These are phyloP conservation scores for Gyrodactylus bullatarudis DNA, from an alignment of 1,140 invertebrate species.

Conservation along the genomic window DNA sequence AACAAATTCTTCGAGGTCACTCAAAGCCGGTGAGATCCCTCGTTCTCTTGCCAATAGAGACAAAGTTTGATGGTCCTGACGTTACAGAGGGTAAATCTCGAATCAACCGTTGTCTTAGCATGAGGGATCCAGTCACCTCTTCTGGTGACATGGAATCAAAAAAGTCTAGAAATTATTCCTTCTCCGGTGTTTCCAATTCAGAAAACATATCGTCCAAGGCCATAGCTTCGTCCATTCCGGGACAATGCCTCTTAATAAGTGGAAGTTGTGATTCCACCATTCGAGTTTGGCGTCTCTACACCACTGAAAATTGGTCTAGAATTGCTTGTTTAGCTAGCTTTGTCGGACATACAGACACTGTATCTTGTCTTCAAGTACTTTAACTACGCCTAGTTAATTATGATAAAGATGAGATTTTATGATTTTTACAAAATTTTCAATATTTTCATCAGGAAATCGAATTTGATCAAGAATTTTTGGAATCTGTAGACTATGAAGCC, in stretches of 20 bases:
- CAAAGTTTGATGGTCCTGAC: too few relatives aligned
- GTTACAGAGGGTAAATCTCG: background rate
- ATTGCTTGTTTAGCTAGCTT: constrained; percentile 27
- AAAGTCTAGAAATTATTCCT: background rate
- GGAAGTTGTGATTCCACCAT: constrained; percentile 24
- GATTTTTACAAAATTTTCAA: too few relatives aligned
- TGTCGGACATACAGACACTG: constrained; percentile 23
- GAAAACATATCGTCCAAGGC: background rate
- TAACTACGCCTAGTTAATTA: too few relatives aligned
- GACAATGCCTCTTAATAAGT: constrained; percentile 23
- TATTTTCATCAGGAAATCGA: too few relatives aligned
- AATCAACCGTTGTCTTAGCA: background rate
- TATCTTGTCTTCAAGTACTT: constrained; percentile 23
- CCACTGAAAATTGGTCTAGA: constrained; percentile 24
- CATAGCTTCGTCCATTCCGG: constrained; percentile 5
- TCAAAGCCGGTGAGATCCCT: constrained; percentile 25
- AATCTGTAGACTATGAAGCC: too few relatives aligned
- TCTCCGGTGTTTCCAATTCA: background rate
- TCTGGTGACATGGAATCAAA: background rate
- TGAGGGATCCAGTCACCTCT: background rate
- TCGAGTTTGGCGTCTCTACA: constrained; percentile 26
- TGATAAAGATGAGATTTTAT: too few relatives aligned
- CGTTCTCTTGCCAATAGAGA: constrained; percentile 14
- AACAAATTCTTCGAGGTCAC: constrained; percentile 25
- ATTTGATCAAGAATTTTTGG: too few relatives aligned